These are phyloP conservation scores for Balearica regulorum DNA, from an alignment of 2,797 vertebrate species.

Conservation along the genomic window DNA sequence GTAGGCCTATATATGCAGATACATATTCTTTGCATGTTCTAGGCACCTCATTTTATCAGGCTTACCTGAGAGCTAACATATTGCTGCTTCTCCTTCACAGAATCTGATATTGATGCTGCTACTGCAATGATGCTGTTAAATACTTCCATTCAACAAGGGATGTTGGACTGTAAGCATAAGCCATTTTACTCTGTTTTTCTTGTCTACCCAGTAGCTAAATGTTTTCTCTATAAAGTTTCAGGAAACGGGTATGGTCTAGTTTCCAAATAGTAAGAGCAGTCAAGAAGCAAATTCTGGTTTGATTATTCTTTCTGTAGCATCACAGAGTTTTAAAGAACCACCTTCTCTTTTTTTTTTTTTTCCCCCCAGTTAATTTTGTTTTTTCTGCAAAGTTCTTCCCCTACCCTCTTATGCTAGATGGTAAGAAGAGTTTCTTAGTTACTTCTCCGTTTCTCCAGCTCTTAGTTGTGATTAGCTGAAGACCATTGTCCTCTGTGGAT, in stretches of 20 bases:
- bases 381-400: not conserved
- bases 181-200: not conserved
- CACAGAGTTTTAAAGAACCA: not conserved
- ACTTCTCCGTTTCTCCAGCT: not conserved
- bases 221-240: not conserved
- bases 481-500: not conserved
- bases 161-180: constrained; percentile 92
- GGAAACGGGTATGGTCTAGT: not conserved
- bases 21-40: not conserved
- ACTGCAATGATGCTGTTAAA: constrained; percentile 99
- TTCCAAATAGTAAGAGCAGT: not conserved
- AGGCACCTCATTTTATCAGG: not conserved
- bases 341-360: not conserved
- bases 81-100: constrained; percentile 79
- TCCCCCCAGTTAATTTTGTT: not conserved
- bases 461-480: not conserved
- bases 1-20: not conserved
- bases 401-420: not conserved
- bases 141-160: constrained; percentile 95
- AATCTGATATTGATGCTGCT: constrained; percentile 99
- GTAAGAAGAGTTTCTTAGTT: not conserved
- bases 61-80: not conserved
- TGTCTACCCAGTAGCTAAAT: not conserved
- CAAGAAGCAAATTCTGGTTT: not conserved
- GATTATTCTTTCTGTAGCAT: not conserved